Conservation (phyloP, 2,888 invertebrate species). For the Cryptosula pallasiana region DNA sequence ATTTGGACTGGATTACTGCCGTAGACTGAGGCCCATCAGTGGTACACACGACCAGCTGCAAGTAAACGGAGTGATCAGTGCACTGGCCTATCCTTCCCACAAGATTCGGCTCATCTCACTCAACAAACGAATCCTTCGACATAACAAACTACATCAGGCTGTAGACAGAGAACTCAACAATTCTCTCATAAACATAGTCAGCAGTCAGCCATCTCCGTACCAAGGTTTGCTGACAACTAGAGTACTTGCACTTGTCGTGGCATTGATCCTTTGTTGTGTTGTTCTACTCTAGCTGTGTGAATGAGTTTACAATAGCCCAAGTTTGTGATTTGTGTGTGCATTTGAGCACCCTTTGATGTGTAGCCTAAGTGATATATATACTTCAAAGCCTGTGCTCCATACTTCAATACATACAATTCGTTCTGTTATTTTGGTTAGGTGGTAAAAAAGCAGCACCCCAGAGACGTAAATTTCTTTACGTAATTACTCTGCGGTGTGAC, state of each 20-base stretch:
- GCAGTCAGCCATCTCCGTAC: not conserved
- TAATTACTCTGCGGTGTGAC: not conserved
- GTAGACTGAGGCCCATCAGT: not conserved
- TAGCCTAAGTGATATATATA: no score
- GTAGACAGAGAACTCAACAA: constrained; percentile 9
- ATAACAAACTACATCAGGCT: not conserved
- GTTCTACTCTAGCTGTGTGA: no score
- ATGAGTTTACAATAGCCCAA: no score
- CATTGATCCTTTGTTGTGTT: no score
- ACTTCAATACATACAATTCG: no score
- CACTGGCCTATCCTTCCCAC: not conserved
- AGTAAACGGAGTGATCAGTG: not conserved
- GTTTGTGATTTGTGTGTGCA: no score
- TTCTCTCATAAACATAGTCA: not conserved
- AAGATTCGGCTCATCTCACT: not conserved
- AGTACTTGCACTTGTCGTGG: no score
- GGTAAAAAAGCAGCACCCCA: not conserved
- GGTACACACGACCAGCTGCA: constrained; percentile 21
- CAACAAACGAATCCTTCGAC: constrained; percentile 11
- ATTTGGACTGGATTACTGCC: not conserved
- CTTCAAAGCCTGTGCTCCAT: no score
- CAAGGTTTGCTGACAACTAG: not conserved
- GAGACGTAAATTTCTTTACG: not conserved
- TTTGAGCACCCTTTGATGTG: no score
- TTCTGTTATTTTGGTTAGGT: no score